These are phyloP conservation scores for Chaitophorus viminalis DNA, from an alignment of 2,888 invertebrate genomes.

Conservation along the genomic window DNA sequence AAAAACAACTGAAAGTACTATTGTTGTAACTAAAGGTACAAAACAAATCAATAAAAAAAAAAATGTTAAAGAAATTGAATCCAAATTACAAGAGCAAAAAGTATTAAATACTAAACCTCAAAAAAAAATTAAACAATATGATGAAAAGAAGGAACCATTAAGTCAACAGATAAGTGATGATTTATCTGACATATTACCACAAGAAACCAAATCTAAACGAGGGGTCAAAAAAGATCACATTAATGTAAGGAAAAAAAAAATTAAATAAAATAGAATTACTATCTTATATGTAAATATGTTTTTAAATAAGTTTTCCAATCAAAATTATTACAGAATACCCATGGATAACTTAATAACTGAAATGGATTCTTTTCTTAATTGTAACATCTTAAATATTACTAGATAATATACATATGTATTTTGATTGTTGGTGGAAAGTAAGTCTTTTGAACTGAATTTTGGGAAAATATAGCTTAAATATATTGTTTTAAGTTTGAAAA, in stretches of 20 bases:
- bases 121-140: conserved; percentile 20
- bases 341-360: too few relatives aligned
- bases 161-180: background rate
- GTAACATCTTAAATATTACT: too few relatives aligned
- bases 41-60: background rate
- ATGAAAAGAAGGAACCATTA: background rate
- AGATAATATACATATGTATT: too few relatives aligned
- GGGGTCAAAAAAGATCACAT: background rate
- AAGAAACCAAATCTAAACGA: conserved; percentile 10
- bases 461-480: too few relatives aligned
- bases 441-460: too few relatives aligned
- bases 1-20: background rate
- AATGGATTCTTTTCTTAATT: too few relatives aligned
- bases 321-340: too few relatives aligned
- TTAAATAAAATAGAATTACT: background rate
- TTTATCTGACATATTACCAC: background rate
- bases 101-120: background rate
- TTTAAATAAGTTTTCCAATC: too few relatives aligned
- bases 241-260: conserved; percentile 23
- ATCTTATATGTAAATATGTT: background rate
- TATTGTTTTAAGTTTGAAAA: too few relatives aligned
- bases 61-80: background rate
- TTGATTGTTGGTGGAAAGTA: too few relatives aligned
- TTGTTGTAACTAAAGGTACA: background rate
- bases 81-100: too few relatives aligned